These are phyloP conservation scores for Sebastes itinus DNA, from an alignment of 2,797 vertebrate genomes.

Conservation along the genomic window DNA sequence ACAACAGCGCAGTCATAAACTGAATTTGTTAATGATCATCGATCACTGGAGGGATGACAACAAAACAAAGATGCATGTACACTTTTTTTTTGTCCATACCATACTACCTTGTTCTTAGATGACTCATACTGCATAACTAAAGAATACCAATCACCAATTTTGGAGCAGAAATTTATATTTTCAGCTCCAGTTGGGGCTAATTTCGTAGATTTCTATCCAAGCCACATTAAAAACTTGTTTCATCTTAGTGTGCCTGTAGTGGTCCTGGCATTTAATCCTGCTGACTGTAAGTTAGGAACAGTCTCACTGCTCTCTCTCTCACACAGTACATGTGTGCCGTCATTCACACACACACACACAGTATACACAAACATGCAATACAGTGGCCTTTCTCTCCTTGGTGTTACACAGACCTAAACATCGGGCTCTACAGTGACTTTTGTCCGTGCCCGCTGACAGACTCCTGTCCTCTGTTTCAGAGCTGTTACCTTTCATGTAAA, in stretches of 20 bases:
- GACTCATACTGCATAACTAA: neutral
- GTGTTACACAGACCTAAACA: constrained; percentile 12
- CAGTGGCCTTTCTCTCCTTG: constrained; percentile 63
- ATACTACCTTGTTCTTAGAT: neutral
- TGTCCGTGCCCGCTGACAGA: neutral
- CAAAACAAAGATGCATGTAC: neutral
- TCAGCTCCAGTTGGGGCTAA: neutral
- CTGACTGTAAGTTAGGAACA: neutral
- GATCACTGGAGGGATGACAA: neutral
- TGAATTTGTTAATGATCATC: neutral
- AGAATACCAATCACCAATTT: neutral
- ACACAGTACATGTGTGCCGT: neutral
- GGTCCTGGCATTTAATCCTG: constrained; percentile 4
- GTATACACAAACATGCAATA: constrained; percentile 14
- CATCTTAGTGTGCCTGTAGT: constrained; percentile 24
- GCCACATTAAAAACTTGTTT: constrained; percentile 3
- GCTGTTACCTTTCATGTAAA: neutral
- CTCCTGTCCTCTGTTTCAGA: neutral
- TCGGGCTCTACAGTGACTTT: constrained; percentile 1
- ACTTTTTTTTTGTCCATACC: neutral
- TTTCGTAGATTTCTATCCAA: neutral
- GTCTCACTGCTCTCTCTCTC: neutral
- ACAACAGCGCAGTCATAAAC: constrained; percentile 23
- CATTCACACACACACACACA: neutral
- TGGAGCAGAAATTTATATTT: neutral